These are phyloP conservation scores for Adoxophyes honmai DNA, from an alignment of 1,140 invertebrate genomes.

Conservation along the genomic window DNA sequence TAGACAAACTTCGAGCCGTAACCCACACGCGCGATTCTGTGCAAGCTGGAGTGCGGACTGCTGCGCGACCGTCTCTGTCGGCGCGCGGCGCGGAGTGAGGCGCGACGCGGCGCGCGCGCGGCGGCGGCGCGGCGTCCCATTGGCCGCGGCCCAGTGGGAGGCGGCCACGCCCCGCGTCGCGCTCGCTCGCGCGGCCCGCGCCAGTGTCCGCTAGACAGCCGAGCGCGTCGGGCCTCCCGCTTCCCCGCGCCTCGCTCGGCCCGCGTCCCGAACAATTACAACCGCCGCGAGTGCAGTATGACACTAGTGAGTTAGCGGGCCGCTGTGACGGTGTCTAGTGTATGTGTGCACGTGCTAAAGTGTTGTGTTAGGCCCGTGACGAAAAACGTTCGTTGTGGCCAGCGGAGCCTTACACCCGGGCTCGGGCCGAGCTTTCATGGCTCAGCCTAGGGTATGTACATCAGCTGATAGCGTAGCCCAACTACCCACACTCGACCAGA, in stretches of 20 bases:
- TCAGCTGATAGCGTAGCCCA: conserved; percentile 17
- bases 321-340: conserved; percentile 72
- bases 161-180: conserved; percentile 50
- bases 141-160: conserved; percentile 36
- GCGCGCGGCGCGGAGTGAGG: conserved; percentile 28
- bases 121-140: conserved; percentile 22
- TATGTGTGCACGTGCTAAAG: conserved; percentile 71
- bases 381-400: conserved; percentile 73
- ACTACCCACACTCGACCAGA: conserved; percentile 18
- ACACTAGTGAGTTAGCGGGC: conserved; percentile 75
- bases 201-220: conserved; percentile 75
- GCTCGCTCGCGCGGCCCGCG: conserved; percentile 46
- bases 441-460: conserved; percentile 78
- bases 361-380: conserved; percentile 68
- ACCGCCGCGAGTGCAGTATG: conserved; percentile 74
- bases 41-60: neutral
- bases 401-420: conserved; percentile 75
- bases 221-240: conserved; percentile 73
- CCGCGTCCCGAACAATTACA: conserved; percentile 46
- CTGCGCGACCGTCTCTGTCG: conserved; percentile 29
- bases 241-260: conserved; percentile 69
- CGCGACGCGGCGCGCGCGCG: conserved; percentile 20
- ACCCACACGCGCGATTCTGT: no score
- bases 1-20: no score
- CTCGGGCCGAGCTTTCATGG: conserved; percentile 76